These are phyloP conservation scores for Melolontha melolontha DNA, from an alignment of 2,888 invertebrate genomes.

Conservation along the genomic window DNA sequence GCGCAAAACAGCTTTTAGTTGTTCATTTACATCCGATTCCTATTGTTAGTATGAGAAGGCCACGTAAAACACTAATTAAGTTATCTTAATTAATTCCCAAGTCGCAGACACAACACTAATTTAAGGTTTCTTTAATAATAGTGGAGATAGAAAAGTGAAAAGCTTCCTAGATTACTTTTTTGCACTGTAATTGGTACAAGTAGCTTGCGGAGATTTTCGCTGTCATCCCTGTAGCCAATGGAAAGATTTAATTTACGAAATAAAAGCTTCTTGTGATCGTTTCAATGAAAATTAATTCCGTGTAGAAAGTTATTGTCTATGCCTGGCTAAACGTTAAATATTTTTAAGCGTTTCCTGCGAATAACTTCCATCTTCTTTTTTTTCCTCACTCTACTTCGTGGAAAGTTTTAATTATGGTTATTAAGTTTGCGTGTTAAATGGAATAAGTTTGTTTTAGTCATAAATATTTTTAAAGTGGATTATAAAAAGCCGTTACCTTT, in stretches of 20 bases:
- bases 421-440: constrained; percentile 59
- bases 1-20: constrained; percentile 5
- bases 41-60: constrained; percentile 2
- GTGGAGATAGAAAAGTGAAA: too few species aligned
- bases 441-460: constrained; percentile 57
- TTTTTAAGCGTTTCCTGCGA: constrained; percentile 52
- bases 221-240: neutral
- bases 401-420: constrained; percentile 60
- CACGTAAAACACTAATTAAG: neutral
- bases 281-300: constrained; percentile 52
- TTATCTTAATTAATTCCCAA: constrained; percentile 13
- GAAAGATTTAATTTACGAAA: constrained; percentile 30
- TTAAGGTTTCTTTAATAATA: too few species aligned
- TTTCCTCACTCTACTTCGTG: constrained; percentile 44
- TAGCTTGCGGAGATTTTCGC: too few species aligned
- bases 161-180: too few species aligned
- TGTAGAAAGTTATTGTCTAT: constrained; percentile 52
- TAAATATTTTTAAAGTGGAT: constrained; percentile 53
- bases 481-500: constrained; percentile 38
- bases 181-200: too few species aligned
- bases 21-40: constrained; percentile 2
- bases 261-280: constrained; percentile 44
- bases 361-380: constrained; percentile 52
- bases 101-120: neutral
- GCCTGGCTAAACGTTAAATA: constrained; percentile 54